Base-by-base conservation (phyloP, 2,888 invertebrate species). In the Apamea anceps region DNA sequence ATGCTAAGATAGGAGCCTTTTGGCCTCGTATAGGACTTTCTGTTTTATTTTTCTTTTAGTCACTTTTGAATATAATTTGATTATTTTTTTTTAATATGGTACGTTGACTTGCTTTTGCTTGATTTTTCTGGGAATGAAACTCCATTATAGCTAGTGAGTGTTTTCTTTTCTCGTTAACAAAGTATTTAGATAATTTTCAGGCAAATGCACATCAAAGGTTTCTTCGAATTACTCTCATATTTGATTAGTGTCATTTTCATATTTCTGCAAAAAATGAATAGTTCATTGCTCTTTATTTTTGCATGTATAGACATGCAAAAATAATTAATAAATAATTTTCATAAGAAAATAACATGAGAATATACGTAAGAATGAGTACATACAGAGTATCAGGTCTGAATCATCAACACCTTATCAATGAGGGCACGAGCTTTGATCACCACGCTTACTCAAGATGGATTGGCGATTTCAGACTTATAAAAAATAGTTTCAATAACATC, bases 211-310 rank as follows among this genome's bases (percentile, higher is more conserved):
- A 57, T 28, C 54, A 68, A 75, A 75, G 32, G 45, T 68, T 28
- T 63, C 54, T 66, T 6, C 1, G 66, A 68, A 54, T 28, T 15
- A 12, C 15, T 63, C 6, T 10, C 15, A 28, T 51, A 60, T 32
- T 15, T 13, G 62, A 28, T 18, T 25, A 54, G 18, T 42, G 7
- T 25, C 0, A 18, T 68, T 62, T 63, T 28, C 18, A 48, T 25
- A 54, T 80, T 68, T 76, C 51, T 70, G 25, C 13, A 8, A 42
- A 70, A 51, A n/a, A 45, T 7, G 4, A 2, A 18, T 28, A 51
- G 62, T 42, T 79, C 54, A 79, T 3, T 57, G 77, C 80, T n/a
- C 54, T 45, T 48, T 68, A 28, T 12, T 48, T 28, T 70, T 70
- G 0, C 28, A 51, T 70, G 13, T 51, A 32, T 32, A 32, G 32